A percentile compares a stretch with the other conserved stretches of the same genome.
These are phyloP conservation scores for Andrena fulva DNA, from an alignment of 2,888 invertebrate species.

Conservation along the genomic window DNA sequence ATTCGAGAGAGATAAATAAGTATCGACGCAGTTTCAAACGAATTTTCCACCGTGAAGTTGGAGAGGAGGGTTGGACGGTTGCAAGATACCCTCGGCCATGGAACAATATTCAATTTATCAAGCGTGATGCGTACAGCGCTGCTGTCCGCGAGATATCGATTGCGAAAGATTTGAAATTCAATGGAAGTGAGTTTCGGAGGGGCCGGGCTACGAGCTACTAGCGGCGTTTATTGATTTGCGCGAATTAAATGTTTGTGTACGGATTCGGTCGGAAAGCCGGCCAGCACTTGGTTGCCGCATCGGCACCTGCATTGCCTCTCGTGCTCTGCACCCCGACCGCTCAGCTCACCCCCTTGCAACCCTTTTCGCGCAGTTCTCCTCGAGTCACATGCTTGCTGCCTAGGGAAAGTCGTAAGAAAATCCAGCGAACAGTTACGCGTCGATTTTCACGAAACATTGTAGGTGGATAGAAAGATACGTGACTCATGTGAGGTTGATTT, in stretches of 20 bases:
- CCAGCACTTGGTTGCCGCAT: slow-evolving; percentile 68
- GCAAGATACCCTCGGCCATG: not conserved
- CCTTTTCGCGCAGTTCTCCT: slow-evolving; percentile 11
- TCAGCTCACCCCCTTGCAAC: slow-evolving; percentile 20
- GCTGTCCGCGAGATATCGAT: slow-evolving; percentile 57
- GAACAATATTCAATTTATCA: slow-evolving; percentile 47
- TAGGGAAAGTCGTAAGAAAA: not conserved
- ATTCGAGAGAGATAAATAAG: not conserved
- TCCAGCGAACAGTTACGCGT: no score
- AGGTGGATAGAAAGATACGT: no score
- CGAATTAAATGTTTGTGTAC: slow-evolving; percentile 78
- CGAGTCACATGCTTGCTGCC: slow-evolving; percentile 23
- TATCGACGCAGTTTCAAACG: not conserved
- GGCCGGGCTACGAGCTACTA: slow-evolving; percentile 27
- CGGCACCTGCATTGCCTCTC: slow-evolving; percentile 73
- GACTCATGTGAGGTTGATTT: no score
- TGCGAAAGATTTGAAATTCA: slow-evolving; percentile 72
- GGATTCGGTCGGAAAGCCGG: slow-evolving; percentile 61
- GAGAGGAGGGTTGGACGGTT: not conserved
- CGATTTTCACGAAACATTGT: no score
- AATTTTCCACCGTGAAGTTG: not conserved
- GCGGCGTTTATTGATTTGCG: slow-evolving; percentile 71
- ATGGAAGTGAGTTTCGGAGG: slow-evolving; percentile 50
- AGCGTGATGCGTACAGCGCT: slow-evolving; percentile 27
- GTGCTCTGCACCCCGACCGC: slow-evolving; percentile 38